Evolutionary conservation across 2,888 invertebrate genomes (phyloP).

Genomic region (Galeopsomyia nigrocyanea): DNA sequence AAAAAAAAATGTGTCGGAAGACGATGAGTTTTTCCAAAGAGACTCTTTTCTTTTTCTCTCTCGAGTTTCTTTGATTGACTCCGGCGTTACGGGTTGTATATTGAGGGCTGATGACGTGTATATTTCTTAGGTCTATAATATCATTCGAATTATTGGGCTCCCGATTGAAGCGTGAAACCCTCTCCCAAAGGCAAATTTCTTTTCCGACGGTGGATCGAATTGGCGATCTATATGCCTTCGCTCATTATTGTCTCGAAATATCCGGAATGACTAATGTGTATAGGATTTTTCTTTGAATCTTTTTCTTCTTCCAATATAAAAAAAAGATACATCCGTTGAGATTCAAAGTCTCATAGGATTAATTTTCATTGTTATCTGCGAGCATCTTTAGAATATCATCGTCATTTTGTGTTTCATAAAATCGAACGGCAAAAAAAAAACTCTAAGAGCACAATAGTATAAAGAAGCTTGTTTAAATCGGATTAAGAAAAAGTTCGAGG

Average conservation of each 20-base stretch:
- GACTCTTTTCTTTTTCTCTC: too few species aligned
- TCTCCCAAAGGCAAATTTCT: constrained; percentile 15
- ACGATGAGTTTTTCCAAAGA: too few species aligned
- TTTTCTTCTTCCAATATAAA: background rate
- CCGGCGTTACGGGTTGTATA: background rate
- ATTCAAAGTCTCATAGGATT: too few species aligned
- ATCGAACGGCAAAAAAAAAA: too few species aligned
- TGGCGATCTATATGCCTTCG: constrained; percentile 15
- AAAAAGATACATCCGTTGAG: too few species aligned
- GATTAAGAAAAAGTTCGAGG: background rate
- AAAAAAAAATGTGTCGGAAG: too few species aligned
- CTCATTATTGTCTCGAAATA: constrained; percentile 10
- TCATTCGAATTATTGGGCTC: background rate
- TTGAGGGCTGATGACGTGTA: constrained; percentile 2
- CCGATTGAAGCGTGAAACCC: too few species aligned
- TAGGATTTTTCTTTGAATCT: constrained; percentile 5
- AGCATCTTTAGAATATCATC: too few species aligned
- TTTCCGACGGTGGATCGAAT: constrained; percentile 9
- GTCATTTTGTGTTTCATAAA: too few species aligned
- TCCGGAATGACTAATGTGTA: constrained; percentile 35
- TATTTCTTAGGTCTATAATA: constrained; percentile 4
- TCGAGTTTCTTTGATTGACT: constrained; percentile 32
- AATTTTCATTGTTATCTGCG: too few species aligned
- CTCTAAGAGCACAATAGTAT: too few species aligned
- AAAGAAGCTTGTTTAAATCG: background rate